Base-by-base conservation (phyloP, 1,140 invertebrate species). In the Anastrepha obliqua region DNA sequence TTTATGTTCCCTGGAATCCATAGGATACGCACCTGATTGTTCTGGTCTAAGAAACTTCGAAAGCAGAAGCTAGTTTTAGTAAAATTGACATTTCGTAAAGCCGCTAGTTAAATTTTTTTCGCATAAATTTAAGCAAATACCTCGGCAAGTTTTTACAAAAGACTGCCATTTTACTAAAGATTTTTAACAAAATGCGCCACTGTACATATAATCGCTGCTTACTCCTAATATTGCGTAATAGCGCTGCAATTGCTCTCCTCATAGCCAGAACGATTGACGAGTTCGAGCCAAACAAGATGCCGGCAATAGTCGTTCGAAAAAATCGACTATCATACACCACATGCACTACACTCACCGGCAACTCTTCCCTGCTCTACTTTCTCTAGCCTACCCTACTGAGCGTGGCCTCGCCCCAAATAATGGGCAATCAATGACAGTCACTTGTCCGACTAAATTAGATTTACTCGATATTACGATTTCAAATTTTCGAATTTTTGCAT, bases 391-490 rank as follows among this genome's bases (percentile, higher is more conserved):
- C 8, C 5, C 64, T 42, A 9, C 11, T 44, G 11, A 51, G 13
- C n/a, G 2, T 51, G 8, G 47, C 7, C 74, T 58, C 47, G n/a
- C 74, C 74, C 67, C 74, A 81, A 81, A 81, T 81, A 81, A 81
- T 81, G 74, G 67, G 47, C 74, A 81, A 55, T 55, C 44, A 81
- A 42, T 81, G 74, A 81, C 74, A 81, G 47, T 81, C 74, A 81
- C 74, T 81, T 81, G 74, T 81, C 74, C 74, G 44, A 81, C 74
- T 81, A 81, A 81, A 81, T 81, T 81, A 81, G 74, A 81, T 81
- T 81, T 81, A 81, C 74, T 81, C 47, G 74, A 81, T 81, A 81
- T 81, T 81, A 55, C 74, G 47, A 47, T 81, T 81, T 81, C 47
- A 81, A 58, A 81, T 81, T 81, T 81, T 81, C 74, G 47, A 58